Evolutionary conservation across 2,888 invertebrate genomes (phyloP), one percentile per base, ranked within the genome.

Genomic region (Volucella inanis): DNA sequence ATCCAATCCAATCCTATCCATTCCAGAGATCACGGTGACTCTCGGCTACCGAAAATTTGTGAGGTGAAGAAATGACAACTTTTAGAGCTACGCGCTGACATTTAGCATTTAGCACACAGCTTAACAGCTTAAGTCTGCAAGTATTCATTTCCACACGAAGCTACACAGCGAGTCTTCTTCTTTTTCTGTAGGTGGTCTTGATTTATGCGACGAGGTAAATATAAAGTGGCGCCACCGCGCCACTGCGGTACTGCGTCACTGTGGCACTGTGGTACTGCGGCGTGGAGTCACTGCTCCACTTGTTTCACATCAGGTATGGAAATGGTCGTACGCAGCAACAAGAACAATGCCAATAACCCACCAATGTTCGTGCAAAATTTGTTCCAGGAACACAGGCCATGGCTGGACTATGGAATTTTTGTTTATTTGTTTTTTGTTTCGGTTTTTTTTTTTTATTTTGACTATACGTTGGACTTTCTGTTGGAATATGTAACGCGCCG

Each of bases 151-250:
- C 8, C 43, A 38, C 43, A 12, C 43, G 14, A 38, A 38, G 41
- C 43, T 41, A 31, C 52, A 15, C 9, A 10, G 67, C 38, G 67
- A 31, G 59, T 54, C 41, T 61, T 50, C 47, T 41, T 72, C 47
- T 41, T 70, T 74, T 86, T 70, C 78, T 47, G 86, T 86, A 82
- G 86, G 86, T 86, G 86, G 86, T 81, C 86, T 82, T 86, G 86
- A 86, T 86, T 86, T 86, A 86, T 86, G 72, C 82, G 86, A 86
- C 86, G 74, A 78, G 82, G 62, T 45, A 86, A 78, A 74, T 78
- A 82, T 86, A 86, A 86, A 86, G 86, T 86, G 86, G 86, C 86
- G 86, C 86, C 86, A 86, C 82, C 77, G 86, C 86, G 77, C 68
- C 86, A 82, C 77, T 71, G 64, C 22, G 22, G 22, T 3, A 22